A percentile compares a stretch with the other conserved stretches of the same genome.
phyloP scores from a whole-genome alignment of 2,888 invertebrate genomes.

The Drosophila infuscata region DNA sequence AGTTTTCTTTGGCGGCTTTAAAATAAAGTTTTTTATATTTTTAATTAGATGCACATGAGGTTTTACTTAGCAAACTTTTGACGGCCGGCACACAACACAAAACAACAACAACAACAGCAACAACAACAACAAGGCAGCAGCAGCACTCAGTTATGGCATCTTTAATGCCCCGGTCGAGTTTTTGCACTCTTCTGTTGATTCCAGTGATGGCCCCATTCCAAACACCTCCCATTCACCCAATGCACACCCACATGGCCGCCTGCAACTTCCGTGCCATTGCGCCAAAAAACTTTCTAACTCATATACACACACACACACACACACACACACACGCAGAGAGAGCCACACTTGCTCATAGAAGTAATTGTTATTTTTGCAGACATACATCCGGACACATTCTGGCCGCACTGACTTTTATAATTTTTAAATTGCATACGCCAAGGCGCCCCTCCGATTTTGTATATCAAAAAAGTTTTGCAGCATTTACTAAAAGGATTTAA shows the following conservation, averaged over 20 bases:
- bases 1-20: slow-evolving; percentile 78
- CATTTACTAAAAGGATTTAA: slow-evolving; percentile 45
- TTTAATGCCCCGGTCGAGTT: slow-evolving; percentile 68
- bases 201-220: slow-evolving; percentile 12
- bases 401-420: slow-evolving; percentile 54
- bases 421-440: slow-evolving; percentile 61
- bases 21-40: slow-evolving; percentile 79
- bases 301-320: slow-evolving; percentile 24
- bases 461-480: slow-evolving; percentile 62
- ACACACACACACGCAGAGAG: not conserved
- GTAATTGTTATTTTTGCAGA: slow-evolving; percentile 65
- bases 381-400: slow-evolving; percentile 66
- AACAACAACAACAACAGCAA: slow-evolving; percentile 13
- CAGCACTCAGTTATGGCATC: slow-evolving; percentile 71
- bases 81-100: slow-evolving; percentile 49
- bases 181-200: slow-evolving; percentile 52
- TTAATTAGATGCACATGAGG: slow-evolving; percentile 80
- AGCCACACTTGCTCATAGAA: slow-evolving; percentile 33
- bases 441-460: slow-evolving; percentile 56
- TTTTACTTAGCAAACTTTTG: slow-evolving; percentile 76
- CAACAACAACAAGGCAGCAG: slow-evolving; percentile 7
- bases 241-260: slow-evolving; percentile 11
- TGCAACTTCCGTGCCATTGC: slow-evolving; percentile 69
- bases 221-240: not conserved
- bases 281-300: slow-evolving; percentile 70